A percentile compares a stretch with the other conserved stretches of the same genome.
phyloP scores from a whole-genome alignment of 2,888 invertebrate genomes.

The Drosophila demipolita region DNA sequence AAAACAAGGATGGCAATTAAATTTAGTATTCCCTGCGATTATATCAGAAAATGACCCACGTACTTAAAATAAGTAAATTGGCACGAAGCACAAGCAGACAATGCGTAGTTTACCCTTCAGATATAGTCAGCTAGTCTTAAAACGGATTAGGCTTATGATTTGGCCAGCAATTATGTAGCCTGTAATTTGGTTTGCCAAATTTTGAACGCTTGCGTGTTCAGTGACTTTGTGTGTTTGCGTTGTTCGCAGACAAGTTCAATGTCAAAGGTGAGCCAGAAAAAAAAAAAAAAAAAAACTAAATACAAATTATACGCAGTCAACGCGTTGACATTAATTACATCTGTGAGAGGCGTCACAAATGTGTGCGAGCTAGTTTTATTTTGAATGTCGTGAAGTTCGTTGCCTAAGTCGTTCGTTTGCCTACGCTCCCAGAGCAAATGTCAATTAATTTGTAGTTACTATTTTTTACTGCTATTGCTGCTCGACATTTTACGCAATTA shows the following conservation, averaged over 20 bases:
- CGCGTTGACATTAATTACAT: slow-evolving; percentile 2
- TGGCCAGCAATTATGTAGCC: slow-evolving; percentile 20
- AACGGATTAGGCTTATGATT: slow-evolving; percentile 3
- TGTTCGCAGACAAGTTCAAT: slow-evolving; percentile 70
- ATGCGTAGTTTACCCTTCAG: slow-evolving; percentile 13
- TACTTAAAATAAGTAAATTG: slow-evolving; percentile 23
- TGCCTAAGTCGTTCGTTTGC: slow-evolving; percentile 74
- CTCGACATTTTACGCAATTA: slow-evolving; percentile 69
- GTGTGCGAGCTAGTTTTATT: slow-evolving; percentile 5
- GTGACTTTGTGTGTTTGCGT: slow-evolving; percentile 10
- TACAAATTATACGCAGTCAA: slow-evolving; percentile 15
- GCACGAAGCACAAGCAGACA: neutral
- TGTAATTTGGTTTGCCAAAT: slow-evolving; percentile 32
- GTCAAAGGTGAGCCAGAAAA: slow-evolving; percentile 65
- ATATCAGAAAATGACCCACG: slow-evolving; percentile 12
- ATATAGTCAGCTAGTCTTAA: slow-evolving; percentile 4
- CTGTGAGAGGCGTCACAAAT: slow-evolving; percentile 7
- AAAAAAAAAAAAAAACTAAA: slow-evolving; percentile 7
- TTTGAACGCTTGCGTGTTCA: slow-evolving; percentile 32
- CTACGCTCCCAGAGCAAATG: slow-evolving; percentile 43
- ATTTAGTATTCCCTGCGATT: slow-evolving; percentile 26
- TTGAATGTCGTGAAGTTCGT: slow-evolving; percentile 53
- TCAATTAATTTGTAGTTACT: slow-evolving; percentile 48
- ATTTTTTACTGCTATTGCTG: slow-evolving; percentile 16
- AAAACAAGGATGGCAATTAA: slow-evolving; percentile 40